A percentile compares a stretch with the other conserved stretches of the same genome.
Evolutionary conservation across 2,113 vertebrate genomes (phyloP).

Genomic region (Cyphomyrus discorhynchus): DNA sequence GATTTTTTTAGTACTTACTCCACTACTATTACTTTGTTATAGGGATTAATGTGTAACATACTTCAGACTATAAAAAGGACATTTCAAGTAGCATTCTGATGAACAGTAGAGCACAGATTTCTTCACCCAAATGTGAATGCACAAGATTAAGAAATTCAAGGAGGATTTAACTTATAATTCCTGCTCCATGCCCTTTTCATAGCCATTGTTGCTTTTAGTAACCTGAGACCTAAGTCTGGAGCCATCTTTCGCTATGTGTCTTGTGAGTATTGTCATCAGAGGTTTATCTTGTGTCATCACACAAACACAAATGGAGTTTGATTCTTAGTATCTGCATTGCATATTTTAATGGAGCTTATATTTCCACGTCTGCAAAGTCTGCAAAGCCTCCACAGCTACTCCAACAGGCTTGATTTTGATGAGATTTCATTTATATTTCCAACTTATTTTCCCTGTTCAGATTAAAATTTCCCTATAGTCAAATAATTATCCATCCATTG

Average conservation of each 20-base stretch:
- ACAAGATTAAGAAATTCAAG: background rate
- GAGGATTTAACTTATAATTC: background rate
- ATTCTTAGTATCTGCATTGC: background rate
- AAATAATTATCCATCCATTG: background rate
- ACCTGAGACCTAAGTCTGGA: conserved; percentile 39
- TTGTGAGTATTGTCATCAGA: background rate
- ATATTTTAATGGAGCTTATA: background rate
- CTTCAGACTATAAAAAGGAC: background rate
- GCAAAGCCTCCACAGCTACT: background rate
- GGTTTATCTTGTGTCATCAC: background rate
- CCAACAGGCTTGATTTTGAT: background rate
- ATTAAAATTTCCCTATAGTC: background rate
- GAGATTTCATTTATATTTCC: background rate
- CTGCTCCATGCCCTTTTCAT: background rate
- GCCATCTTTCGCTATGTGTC: conserved; percentile 26
- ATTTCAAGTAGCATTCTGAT: background rate
- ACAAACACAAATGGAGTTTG: background rate
- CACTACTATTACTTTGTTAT: background rate
- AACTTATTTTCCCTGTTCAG: background rate
- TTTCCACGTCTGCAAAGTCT: background rate
- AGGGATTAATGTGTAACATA: background rate
- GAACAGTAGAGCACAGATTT: background rate
- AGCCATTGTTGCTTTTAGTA: background rate
- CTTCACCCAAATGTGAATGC: background rate
- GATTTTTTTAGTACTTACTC: background rate